Conservation (phyloP, 2,888 invertebrate species). For the Eugnorisma glareosa region DNA sequence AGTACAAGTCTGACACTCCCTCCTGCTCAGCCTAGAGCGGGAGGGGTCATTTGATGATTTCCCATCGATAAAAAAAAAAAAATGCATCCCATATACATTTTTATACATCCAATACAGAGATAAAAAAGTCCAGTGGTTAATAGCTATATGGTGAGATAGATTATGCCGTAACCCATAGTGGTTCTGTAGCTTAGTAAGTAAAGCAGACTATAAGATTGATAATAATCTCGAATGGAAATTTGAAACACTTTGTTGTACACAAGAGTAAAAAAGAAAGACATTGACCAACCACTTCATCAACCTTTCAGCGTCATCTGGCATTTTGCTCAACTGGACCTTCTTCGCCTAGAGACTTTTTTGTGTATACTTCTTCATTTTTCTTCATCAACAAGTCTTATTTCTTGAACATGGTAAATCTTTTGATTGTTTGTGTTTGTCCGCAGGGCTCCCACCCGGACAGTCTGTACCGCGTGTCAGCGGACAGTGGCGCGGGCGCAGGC, state of each 20-base stretch:
- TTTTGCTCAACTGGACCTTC: background rate
- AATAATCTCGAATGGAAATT: background rate
- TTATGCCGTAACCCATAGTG: slow-evolving; percentile 1
- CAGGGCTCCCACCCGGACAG: slow-evolving; percentile 90
- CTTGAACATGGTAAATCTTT: background rate
- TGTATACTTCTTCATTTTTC: background rate
- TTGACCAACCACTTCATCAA: background rate
- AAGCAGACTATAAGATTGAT: background rate
- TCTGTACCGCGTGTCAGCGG: slow-evolving; percentile 84
- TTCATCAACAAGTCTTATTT: background rate
- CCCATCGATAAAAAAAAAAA: too few species aligned
- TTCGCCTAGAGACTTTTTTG: too few species aligned
- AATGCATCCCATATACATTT: too few species aligned
- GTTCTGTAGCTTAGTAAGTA: background rate
- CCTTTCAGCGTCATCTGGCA: background rate
- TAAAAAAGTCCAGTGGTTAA: background rate
- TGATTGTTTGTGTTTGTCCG: slow-evolving; percentile 62
- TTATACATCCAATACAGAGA: background rate
- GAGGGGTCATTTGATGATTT: too few species aligned
- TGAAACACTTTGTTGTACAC: background rate
- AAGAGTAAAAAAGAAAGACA: background rate
- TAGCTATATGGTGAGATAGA: background rate
- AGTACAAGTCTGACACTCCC: too few species aligned
- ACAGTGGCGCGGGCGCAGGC: slow-evolving; percentile 71
- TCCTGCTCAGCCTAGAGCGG: too few species aligned